phyloP scores from a whole-genome alignment of 2,888 invertebrate genomes.

The Limnephilus marmoratus region DNA sequence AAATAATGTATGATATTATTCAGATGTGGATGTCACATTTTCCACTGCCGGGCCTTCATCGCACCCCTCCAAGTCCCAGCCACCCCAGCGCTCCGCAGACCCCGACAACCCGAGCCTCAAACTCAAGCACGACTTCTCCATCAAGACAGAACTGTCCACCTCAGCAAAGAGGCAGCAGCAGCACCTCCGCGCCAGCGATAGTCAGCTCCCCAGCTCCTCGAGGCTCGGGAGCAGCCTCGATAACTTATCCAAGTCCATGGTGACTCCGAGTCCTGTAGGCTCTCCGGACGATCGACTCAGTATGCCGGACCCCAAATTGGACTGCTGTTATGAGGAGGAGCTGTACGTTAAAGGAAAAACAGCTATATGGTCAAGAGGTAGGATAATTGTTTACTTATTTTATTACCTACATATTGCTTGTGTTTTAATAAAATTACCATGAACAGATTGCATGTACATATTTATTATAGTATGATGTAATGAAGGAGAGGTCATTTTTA shows the following conservation, averaged over 20 bases:
- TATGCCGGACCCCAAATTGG: slow-evolving; percentile 72
- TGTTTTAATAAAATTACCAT: background rate
- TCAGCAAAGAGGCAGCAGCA: slow-evolving; percentile 68
- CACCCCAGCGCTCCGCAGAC: background rate
- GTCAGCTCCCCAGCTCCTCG: slow-evolving; percentile 70
- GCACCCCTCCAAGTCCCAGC: background rate
- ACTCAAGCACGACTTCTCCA: slow-evolving; percentile 74
- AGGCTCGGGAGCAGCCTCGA: slow-evolving; percentile 72
- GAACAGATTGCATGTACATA: too few species aligned
- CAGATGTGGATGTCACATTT: background rate
- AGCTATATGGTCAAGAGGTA: slow-evolving; percentile 88
- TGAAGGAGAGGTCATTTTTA: too few species aligned
- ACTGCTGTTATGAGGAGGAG: slow-evolving; percentile 86
- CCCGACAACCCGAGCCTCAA: slow-evolving; percentile 71
- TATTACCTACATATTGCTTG: background rate
- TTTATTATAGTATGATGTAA: too few species aligned
- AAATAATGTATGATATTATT: background rate
- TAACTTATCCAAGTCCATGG: slow-evolving; percentile 34
- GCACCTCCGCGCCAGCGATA: slow-evolving; percentile 69
- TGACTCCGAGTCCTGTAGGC: slow-evolving; percentile 34
- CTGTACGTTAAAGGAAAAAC: slow-evolving; percentile 90
- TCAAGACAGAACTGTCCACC: slow-evolving; percentile 72
- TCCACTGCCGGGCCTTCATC: background rate
- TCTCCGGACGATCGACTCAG: slow-evolving; percentile 63
- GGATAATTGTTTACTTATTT: background rate